Evolutionary conservation across 2,797 vertebrate species (phyloP), one percentile per base, ranked within the genome.

Genomic region (Champsocephalus gunnari): DNA sequence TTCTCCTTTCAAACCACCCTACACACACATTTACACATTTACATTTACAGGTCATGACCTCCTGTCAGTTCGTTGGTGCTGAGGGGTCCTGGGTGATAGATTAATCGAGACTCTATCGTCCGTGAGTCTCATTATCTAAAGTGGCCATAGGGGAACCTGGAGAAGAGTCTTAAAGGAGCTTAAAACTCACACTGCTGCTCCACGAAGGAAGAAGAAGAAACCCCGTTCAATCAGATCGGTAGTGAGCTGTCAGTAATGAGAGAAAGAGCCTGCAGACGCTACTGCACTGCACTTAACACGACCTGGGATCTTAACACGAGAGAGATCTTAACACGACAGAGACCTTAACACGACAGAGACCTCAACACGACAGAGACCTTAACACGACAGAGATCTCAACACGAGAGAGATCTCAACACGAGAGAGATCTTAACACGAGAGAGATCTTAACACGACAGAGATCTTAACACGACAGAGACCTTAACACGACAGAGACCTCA

Each of bases 61-160:
- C 9, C 73, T 53, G 67, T 45, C 24, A 67, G 64, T 63, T 62
- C 16, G 0, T 9, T 28, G 69, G 48, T 54, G 43, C 54, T 28
- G 73, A 24, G 61, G 44, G 14, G 73, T 3, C 69, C 64, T 14
- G 62, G 64, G 64, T 65, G 54, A 82, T 63, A 63, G 83, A 90
- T 90, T 77, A 80, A 77, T 83, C 16, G 7, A 24, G 75, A 64
- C 34, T 3, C 72, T 21, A 43, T 56, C 55, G 7, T 65, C 74
- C 57, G 12, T 24, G 64, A 64, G 75, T 71, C 73, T 90, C 86
- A 92, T 93, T 92, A 92, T 73, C 84, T 89, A 87, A 89, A 92
- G 90, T 91, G 87, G 76, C 73, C 65, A 51, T 38, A 54, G 50
- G 71, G 58, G 57, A 84, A 58, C 51, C 73, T 41, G 53, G 38